These are phyloP conservation scores for Panzeria rudis DNA, from an alignment of 2,888 invertebrate species.

Conservation along the genomic window DNA sequence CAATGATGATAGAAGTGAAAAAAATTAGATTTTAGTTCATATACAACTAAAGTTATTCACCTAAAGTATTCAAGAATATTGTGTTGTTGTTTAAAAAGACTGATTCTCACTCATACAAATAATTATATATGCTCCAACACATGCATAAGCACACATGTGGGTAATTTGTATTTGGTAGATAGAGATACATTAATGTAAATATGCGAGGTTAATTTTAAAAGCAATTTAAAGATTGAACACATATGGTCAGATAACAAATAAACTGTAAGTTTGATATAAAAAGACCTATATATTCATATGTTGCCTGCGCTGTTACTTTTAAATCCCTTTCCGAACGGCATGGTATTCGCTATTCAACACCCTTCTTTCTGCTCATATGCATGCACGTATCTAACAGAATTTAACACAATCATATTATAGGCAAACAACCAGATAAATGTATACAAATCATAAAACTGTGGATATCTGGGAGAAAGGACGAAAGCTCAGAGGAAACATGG, in stretches of 20 bases:
- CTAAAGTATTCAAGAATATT: background rate
- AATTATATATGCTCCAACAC: background rate
- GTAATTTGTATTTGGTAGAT: background rate
- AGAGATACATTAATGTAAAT: background rate
- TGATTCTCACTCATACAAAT: conserved; percentile 14
- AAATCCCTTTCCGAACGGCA: background rate
- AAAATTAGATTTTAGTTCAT: background rate
- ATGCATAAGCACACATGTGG: background rate
- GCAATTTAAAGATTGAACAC: background rate
- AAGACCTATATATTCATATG: no score
- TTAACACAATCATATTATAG: conserved; percentile 58
- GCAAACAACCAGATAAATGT: conserved; percentile 33
- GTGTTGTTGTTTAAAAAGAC: conserved; percentile 44
- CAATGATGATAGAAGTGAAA: conserved; percentile 5
- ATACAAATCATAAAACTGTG: conserved; percentile 41
- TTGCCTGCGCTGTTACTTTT: no score
- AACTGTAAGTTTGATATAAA: background rate
- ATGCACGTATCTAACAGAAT: conserved; percentile 8
- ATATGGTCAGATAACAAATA: no score
- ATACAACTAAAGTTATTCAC: conserved; percentile 16
- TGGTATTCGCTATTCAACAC: background rate
- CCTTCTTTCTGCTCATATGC: background rate
- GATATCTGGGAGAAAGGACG: background rate
- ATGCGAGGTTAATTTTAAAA: conserved; percentile 1
- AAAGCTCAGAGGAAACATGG: conserved; percentile 18